Conservation (phyloP, 2,113 vertebrate species). For the Ammodytes marinus region DNA sequence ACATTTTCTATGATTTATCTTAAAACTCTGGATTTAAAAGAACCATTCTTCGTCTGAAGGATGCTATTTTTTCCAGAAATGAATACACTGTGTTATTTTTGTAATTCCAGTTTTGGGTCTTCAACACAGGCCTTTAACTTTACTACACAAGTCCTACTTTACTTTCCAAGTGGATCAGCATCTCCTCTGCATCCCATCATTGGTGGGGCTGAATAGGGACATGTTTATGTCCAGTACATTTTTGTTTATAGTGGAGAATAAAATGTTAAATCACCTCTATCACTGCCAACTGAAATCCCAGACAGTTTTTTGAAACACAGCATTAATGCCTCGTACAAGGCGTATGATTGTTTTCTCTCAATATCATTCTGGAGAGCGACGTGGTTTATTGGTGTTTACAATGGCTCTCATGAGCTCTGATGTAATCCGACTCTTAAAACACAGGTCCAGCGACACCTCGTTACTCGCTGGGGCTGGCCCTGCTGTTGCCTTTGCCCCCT, state of each 20-base stretch:
- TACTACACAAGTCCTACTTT: neutral
- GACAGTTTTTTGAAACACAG: constrained; percentile 48
- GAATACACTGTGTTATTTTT: neutral
- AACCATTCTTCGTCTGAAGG: no score
- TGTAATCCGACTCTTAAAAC: constrained; percentile 77
- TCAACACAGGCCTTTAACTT: neutral
- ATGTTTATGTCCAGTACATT: constrained; percentile 58
- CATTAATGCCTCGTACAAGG: constrained; percentile 56
- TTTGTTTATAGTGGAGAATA: constrained; percentile 60
- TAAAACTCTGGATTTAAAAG: no score
- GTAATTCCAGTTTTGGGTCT: neutral
- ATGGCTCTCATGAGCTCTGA: constrained; percentile 75
- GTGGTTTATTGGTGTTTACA: constrained; percentile 66
- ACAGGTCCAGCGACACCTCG: constrained; percentile 82
- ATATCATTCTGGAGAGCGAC: constrained; percentile 46
- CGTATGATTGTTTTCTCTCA: constrained; percentile 70
- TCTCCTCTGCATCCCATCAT: constrained; percentile 40
- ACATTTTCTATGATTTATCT: neutral
- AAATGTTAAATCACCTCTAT: constrained; percentile 60
- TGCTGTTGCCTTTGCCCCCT: constrained; percentile 67
- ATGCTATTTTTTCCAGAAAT: neutral
- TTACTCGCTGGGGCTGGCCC: constrained; percentile 73
- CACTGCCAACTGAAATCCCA: constrained; percentile 67
- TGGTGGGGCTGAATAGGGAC: constrained; percentile 29
- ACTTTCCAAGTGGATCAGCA: neutral